Percentiles rank a stretch among this genome's conserved stretches.
phyloP scores from a whole-genome alignment of 1,140 invertebrate genomes.

The Drosophila kepulauana region DNA sequence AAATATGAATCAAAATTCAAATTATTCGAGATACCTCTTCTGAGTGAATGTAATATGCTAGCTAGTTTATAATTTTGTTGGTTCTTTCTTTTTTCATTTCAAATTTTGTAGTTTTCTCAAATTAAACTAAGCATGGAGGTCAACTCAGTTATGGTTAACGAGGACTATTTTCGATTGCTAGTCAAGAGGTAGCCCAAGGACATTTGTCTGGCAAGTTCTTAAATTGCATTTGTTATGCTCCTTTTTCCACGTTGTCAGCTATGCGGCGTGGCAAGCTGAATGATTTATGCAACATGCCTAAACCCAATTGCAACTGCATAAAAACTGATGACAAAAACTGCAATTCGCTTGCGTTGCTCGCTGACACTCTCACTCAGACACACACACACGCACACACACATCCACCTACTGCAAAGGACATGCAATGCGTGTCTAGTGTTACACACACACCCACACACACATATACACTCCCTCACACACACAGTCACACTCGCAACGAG shows the following conservation, averaged over 20 bases:
- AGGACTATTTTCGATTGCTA: too few species aligned
- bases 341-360: conserved; percentile 16
- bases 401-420: conserved; percentile 16
- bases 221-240: conserved; percentile 26
- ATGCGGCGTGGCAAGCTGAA: conserved; percentile 37
- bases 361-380: not conserved
- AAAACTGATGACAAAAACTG: conserved; percentile 32
- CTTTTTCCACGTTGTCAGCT: conserved; percentile 26
- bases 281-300: conserved; percentile 48
- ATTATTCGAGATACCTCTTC: too few species aligned
- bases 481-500: conserved; percentile 9
- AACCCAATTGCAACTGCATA: conserved; percentile 36
- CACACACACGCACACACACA: not conserved
- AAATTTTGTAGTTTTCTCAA: too few species aligned
- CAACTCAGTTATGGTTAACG: too few species aligned
- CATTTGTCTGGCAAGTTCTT: not conserved
- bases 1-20: too few species aligned
- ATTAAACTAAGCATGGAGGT: too few species aligned
- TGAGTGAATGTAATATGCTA: too few species aligned
- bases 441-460: not conserved
- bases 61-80: too few species aligned
- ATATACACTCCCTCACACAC: conserved; percentile 9
- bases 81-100: too few species aligned
- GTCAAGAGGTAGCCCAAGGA: not conserved
- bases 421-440: conserved; percentile 4